These are phyloP conservation scores for Acanthornis magna DNA, from an alignment of 2,797 vertebrate species.

Conservation along the genomic window DNA sequence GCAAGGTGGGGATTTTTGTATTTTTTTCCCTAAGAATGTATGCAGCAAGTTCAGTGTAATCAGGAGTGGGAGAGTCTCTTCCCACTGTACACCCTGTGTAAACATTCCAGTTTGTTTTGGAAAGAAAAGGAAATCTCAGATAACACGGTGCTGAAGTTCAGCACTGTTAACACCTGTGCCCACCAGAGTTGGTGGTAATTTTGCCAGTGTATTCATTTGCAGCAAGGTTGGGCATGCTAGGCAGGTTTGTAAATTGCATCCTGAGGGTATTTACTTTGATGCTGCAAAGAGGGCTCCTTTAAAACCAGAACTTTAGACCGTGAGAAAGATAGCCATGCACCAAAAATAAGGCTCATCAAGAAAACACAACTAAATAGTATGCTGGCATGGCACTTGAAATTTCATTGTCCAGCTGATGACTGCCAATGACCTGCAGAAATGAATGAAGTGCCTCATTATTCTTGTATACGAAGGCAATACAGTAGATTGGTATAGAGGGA, in stretches of 20 bases:
- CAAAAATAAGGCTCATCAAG: background rate
- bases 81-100: background rate
- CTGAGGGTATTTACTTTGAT: background rate
- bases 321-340: background rate
- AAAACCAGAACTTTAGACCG: background rate
- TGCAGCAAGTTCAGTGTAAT: background rate
- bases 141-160: background rate
- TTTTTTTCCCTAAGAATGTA: background rate
- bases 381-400: background rate
- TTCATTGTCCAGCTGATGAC: background rate
- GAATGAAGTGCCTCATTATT: background rate
- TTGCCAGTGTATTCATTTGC: background rate
- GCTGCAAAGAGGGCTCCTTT: background rate
- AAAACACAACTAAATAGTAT: background rate
- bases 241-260: background rate
- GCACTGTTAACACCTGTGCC: background rate
- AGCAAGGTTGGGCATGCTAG: background rate
- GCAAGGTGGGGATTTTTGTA: background rate
- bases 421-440: background rate
- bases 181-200: rapidly evolving
- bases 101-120: background rate
- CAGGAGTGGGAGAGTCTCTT: background rate
- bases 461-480: background rate
- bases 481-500: background rate
- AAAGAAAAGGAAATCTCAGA: background rate